Evolutionary conservation across 2,888 invertebrate species (phyloP), one percentile per base, ranked within the genome.

Genomic region (Julus scandinavius): DNA sequence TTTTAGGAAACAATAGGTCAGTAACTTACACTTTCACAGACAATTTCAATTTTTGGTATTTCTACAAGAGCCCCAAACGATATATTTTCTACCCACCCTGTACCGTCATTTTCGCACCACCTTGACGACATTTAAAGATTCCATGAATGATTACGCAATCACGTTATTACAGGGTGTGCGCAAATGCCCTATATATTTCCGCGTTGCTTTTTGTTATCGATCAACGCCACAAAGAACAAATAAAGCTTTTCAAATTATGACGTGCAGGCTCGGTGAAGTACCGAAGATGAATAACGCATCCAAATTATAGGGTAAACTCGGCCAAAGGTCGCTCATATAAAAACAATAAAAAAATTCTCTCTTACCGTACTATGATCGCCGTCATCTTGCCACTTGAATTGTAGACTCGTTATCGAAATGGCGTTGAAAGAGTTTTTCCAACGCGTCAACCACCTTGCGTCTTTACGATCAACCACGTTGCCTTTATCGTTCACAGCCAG

Each of bases 341-440:
- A 72, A 29, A 49, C 6, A 58, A 58, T 4, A 58, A 58, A 58
- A 11, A 58, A 58, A 58, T 17, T 17, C 72, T 49, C 6, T 15
- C 72, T 72, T 72, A 72, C 72, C 72, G 72, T 72, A 72, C 72
- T 72, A 72, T 29, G 72, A 72, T 6, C 72, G 72, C 72, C n/a
- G 72, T 72, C 72, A 72, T 72, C 29, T 49, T 72, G 72, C 29
- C 72, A 29, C 72, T 72, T 72, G 6, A 6, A 6, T 1, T 9
- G 6, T 29, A 58, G 15, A 58, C 15, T 29, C 72, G 72, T 20
- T 72, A 72, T 29, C 72, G 72, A 29, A 20, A 11, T n/a, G 29
- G 6, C 5, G 72, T 72, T 72, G 72, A 72, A 72, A 72, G 72
- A 72, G n/a, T 2, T 6, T 29, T 72, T 20, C 72, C 6, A 72